A percentile compares a stretch with the other conserved stretches of the same genome.
Conservation (phyloP, 92 coral and sea anemone genomes). For the Parazoanthus swiftii region DNA sequence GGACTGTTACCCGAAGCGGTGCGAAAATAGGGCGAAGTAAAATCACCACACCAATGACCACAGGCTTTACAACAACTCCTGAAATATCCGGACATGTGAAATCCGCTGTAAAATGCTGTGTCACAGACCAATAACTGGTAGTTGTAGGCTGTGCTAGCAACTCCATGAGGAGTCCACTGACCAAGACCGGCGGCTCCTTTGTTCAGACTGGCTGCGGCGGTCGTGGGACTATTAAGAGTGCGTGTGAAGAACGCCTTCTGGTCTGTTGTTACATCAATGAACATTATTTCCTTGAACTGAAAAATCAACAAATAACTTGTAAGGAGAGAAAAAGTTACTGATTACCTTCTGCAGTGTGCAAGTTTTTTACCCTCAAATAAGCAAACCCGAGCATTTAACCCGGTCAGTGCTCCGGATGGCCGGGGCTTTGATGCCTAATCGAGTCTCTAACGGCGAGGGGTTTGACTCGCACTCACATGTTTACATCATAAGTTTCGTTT, state of each 20-base stretch:
- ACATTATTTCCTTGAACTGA: constrained; percentile 23
- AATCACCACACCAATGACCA: neutral
- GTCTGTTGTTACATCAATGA: constrained; percentile 7
- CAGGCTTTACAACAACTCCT: neutral
- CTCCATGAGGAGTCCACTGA: constrained; percentile 12
- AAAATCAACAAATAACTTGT: neutral
- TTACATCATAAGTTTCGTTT: too few relatives aligned
- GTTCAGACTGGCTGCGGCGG: neutral
- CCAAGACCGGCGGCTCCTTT: neutral
- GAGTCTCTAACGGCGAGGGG: too few relatives aligned
- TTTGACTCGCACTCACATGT: too few relatives aligned
- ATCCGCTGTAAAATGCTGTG: constrained; percentile 13
- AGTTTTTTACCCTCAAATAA: too few relatives aligned
- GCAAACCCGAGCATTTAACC: too few relatives aligned
- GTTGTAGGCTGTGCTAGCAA: neutral
- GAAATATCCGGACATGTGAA: constrained; percentile 10
- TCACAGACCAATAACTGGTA: constrained; percentile 17
- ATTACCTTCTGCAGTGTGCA: too few relatives aligned
- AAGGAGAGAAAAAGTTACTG: too few relatives aligned
- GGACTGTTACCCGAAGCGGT: neutral
- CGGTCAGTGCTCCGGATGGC: too few relatives aligned
- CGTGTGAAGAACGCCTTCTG: constrained; percentile 20
- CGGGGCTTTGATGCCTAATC: too few relatives aligned
- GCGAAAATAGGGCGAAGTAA: constrained; percentile 1
- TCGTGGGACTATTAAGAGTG: neutral